Percentiles rank a stretch among this genome's conserved stretches.
Conservation (phyloP, 2,797 vertebrate genomes). For the Myiotriccus ornatus region DNA sequence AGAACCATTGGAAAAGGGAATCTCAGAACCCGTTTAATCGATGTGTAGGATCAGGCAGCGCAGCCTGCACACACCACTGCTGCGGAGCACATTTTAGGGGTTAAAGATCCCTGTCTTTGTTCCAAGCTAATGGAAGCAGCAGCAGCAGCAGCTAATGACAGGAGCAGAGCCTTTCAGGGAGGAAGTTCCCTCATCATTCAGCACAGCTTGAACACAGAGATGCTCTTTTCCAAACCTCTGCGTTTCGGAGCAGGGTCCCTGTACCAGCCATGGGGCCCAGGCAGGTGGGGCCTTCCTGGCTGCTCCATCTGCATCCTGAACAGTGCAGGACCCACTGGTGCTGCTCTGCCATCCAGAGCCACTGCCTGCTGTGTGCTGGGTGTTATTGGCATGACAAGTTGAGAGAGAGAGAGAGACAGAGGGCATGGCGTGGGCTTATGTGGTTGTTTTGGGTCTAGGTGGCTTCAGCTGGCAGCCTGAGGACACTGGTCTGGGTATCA, state of each 20-base stretch:
- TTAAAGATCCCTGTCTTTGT: neutral
- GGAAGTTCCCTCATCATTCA: neutral
- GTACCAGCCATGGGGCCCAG: neutral
- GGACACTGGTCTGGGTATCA: neutral
- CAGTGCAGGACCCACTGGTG: neutral
- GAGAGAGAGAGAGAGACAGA: neutral
- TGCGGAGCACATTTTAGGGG: neutral
- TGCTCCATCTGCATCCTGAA: neutral
- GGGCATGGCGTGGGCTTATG: accelerated
- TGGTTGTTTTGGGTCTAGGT: neutral
- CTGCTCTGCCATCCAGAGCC: neutral
- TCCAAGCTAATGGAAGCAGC: neutral
- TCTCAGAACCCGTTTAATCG: neutral
- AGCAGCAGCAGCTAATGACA: neutral
- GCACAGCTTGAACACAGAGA: neutral
- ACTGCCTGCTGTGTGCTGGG: neutral
- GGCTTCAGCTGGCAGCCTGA: neutral
- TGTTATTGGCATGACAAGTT: accelerated
- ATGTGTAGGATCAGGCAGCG: neutral
- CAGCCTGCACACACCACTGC: neutral
- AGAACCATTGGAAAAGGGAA: neutral
- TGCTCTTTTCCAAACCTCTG: neutral
- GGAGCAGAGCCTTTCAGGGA: neutral
- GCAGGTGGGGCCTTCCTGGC: neutral
- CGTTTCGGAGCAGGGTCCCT: neutral